Conservation (phyloP, 1,140 invertebrate genomes). For the Drosophila grimshawi region DNA sequence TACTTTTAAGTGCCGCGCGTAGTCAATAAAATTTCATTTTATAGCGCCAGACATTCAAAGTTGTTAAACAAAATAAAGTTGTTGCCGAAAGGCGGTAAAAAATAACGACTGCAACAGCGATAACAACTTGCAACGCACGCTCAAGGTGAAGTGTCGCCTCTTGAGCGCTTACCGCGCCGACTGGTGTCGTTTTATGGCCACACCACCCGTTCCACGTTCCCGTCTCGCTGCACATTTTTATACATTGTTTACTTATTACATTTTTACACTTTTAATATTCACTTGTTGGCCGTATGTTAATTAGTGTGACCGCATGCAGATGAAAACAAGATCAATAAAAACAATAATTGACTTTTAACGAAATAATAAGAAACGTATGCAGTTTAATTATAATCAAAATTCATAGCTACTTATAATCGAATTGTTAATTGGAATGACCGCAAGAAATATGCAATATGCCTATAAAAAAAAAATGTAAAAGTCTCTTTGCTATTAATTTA, state of each 20-base stretch:
- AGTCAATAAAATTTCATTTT: slow-evolving; percentile 77
- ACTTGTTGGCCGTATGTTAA: slow-evolving; percentile 29
- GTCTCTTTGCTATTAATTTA: neutral
- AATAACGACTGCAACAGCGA: slow-evolving; percentile 25
- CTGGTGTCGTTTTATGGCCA: slow-evolving; percentile 33
- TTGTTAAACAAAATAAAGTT: slow-evolving; percentile 69
- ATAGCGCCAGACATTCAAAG: slow-evolving; percentile 60
- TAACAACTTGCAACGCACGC: slow-evolving; percentile 41
- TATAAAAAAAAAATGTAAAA: slow-evolving; percentile 27
- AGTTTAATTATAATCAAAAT: slow-evolving; percentile 8
- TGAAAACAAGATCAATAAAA: neutral
- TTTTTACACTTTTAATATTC: slow-evolving; percentile 47
- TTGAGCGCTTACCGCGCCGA: slow-evolving; percentile 20
- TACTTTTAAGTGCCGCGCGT: slow-evolving; percentile 38
- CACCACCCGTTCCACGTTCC: neutral
- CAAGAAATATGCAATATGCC: neutral
- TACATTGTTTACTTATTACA: slow-evolving; percentile 64
- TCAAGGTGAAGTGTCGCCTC: slow-evolving; percentile 60
- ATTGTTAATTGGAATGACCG: slow-evolving; percentile 33
- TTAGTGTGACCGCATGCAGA: slow-evolving; percentile 49
- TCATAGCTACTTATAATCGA: slow-evolving; percentile 25
- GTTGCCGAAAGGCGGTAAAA: slow-evolving; percentile 60
- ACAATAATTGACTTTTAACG: neutral
- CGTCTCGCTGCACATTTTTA: slow-evolving; percentile 10
- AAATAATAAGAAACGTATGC: slow-evolving; percentile 4